Conservation (phyloP, 2,113 vertebrate genomes). For the Sorex araneus region DNA sequence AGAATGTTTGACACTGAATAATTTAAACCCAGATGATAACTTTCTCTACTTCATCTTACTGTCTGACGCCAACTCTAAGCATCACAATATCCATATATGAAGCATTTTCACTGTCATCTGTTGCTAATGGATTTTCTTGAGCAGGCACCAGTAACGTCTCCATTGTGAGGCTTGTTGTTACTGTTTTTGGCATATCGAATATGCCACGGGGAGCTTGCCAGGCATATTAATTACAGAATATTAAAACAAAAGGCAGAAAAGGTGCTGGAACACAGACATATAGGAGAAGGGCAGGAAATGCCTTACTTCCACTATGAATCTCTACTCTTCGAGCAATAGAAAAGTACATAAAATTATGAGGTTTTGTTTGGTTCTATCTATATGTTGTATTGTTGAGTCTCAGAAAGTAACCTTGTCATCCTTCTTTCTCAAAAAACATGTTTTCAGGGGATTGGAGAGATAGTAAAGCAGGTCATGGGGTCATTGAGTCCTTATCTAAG, state of each 20-base stretch:
- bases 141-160: too few species aligned
- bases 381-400: neutral
- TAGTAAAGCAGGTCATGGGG: too few species aligned
- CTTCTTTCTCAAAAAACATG: neutral
- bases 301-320: neutral
- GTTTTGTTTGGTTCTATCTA: neutral
- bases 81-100: neutral
- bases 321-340: too few species aligned
- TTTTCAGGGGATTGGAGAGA: too few species aligned
- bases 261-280: fast-evolving
- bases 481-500: too few species aligned
- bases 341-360: neutral
- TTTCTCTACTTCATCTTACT: neutral
- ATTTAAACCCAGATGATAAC: neutral
- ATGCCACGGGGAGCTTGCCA: too few species aligned
- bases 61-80: neutral
- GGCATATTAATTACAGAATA: neutral
- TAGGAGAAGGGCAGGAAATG: neutral
- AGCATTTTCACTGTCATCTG: too few species aligned
- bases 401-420: neutral
- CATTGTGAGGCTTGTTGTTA: too few species aligned
- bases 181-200: too few species aligned
- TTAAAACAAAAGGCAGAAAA: neutral
- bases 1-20: neutral
- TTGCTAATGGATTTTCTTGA: too few species aligned